phyloP scores from a whole-genome alignment of 2,797 vertebrate genomes.

The Apogon hyalosoma region DNA sequence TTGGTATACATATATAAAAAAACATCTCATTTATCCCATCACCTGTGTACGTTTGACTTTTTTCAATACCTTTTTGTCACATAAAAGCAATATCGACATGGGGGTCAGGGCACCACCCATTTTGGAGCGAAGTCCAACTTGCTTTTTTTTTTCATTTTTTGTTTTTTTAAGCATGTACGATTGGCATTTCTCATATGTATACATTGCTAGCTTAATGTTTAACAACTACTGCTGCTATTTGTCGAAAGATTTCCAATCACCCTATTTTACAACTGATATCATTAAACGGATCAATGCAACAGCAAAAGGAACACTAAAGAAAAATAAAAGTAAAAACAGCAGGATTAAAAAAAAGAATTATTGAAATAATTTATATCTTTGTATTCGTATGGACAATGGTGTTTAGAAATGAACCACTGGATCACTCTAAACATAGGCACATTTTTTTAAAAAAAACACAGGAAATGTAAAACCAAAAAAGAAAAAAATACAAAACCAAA shows the following conservation, averaged over 20 bases:
- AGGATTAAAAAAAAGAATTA: conserved; percentile 63
- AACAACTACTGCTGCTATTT: conserved; percentile 70
- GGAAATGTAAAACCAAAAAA: conserved; percentile 26
- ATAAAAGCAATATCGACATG: conserved; percentile 43
- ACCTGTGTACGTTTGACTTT: conserved; percentile 54
- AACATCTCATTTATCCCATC: conserved; percentile 64
- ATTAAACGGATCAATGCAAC: conserved; percentile 57
- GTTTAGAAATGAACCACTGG: conserved; percentile 80
- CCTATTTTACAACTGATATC: conserved; percentile 65
- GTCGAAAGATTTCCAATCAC: conserved; percentile 55
- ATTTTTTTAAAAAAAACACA: conserved; percentile 67
- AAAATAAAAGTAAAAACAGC: conserved; percentile 54
- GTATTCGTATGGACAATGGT: conserved; percentile 76
- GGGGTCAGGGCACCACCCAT: conserved; percentile 20
- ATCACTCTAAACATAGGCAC: conserved; percentile 85
- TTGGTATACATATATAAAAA: conserved; percentile 72
- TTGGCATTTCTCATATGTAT: conserved; percentile 74
- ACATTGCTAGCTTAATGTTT: conserved; percentile 64
- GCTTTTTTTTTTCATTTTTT: conserved; percentile 4
- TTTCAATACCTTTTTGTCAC: conserved; percentile 59
- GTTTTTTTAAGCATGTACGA: conserved; percentile 50
- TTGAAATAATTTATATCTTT: conserved; percentile 82
- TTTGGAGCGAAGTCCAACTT: conserved; percentile 57
- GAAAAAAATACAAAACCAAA: conserved; percentile 41
- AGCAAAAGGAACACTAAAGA: conserved; percentile 47